Evolutionary conservation across 2,797 vertebrate species (phyloP).

Genomic region (Muscicapa comitata): DNA sequence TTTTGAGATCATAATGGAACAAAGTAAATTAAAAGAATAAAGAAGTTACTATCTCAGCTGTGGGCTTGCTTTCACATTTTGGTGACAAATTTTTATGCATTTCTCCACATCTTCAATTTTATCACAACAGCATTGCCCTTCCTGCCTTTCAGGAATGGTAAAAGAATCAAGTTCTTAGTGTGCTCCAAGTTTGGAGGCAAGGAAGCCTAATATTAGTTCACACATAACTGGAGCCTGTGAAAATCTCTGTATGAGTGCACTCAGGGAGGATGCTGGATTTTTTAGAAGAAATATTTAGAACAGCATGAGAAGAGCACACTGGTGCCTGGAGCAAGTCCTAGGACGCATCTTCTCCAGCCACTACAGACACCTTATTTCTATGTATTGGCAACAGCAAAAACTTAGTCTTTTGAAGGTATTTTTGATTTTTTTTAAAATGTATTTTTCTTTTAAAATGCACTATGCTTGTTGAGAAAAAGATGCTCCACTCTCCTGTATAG

Average conservation of each 20-base stretch:
- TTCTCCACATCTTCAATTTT: background rate
- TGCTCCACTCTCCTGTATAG: background rate
- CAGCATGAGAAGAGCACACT: background rate
- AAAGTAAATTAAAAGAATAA: background rate
- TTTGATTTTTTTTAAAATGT: background rate
- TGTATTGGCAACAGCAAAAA: background rate
- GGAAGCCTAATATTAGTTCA: background rate
- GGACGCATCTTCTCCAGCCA: background rate
- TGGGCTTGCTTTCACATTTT: background rate
- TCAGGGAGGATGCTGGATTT: accelerated
- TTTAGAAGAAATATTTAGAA: background rate
- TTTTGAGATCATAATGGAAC: background rate
- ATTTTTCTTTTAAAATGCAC: background rate
- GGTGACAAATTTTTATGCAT: background rate
- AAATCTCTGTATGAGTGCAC: background rate
- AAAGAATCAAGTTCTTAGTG: background rate
- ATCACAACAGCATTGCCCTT: background rate
- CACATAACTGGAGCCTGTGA: background rate
- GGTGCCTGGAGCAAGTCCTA: background rate
- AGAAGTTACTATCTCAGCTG: background rate
- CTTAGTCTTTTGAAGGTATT: background rate
- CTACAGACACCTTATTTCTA: background rate
- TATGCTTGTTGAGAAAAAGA: background rate
- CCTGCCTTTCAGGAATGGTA: background rate
- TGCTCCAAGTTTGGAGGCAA: background rate